Percentiles rank a stretch among this genome's conserved stretches.
phyloP scores from a whole-genome alignment of 2,113 vertebrate species.

The human region DNA sequence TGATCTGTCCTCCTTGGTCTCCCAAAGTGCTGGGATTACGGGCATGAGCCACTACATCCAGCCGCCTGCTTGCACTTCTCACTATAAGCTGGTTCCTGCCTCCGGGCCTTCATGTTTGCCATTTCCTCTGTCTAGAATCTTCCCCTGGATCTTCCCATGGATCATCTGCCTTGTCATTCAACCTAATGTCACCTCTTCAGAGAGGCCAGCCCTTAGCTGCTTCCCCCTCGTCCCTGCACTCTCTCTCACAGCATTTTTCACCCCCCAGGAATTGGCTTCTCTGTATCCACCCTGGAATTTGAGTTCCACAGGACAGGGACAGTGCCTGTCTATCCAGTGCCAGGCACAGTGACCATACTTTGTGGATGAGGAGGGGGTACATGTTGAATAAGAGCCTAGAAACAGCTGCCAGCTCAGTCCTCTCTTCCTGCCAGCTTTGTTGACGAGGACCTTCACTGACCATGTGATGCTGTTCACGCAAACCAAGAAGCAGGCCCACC shows the following conservation, averaged over 20 bases:
- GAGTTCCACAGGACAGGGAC: not conserved
- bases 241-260: not conserved
- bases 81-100: too few relatives aligned
- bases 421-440: constrained; percentile 86
- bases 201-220: not conserved
- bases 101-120: fast-evolving
- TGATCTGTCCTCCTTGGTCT: too few relatives aligned
- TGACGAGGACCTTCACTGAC: constrained; percentile 95
- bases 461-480: constrained; percentile 99
- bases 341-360: not conserved
- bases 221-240: not conserved
- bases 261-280: not conserved
- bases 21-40: too few relatives aligned
- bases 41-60: too few relatives aligned
- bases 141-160: not conserved
- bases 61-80: not conserved
- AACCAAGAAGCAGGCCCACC: constrained; percentile 98
- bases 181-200: not conserved
- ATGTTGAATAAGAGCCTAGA: not conserved
- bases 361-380: fast-evolving
- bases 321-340: too few relatives aligned
- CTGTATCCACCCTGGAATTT: not conserved
- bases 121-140: not conserved
- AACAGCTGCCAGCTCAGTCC: not conserved
- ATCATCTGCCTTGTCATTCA: not conserved